These are phyloP conservation scores for Merops nubicus DNA, from an alignment of 2,113 vertebrate genomes.

Conservation along the genomic window DNA sequence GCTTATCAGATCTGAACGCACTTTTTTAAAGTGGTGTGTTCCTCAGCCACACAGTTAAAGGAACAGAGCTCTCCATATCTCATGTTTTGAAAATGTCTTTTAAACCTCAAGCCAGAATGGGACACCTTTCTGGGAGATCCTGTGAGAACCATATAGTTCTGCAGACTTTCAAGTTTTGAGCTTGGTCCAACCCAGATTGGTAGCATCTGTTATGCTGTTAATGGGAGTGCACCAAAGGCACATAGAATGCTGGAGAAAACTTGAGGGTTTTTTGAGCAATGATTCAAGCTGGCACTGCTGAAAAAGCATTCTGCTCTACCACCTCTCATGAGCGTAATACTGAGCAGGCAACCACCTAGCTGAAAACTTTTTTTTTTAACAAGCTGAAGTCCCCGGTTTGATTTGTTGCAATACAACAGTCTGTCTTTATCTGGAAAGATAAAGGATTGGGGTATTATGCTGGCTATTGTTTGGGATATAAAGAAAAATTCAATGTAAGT, in stretches of 20 bases:
- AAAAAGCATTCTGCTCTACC: not conserved
- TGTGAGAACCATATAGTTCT: not conserved
- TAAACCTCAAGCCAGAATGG: not conserved
- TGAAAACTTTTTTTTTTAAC: not conserved
- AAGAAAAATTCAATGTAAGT: not conserved
- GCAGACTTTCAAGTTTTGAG: not conserved
- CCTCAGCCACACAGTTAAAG: not conserved
- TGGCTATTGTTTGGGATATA: not conserved
- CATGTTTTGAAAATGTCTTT: not conserved
- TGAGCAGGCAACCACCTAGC: not conserved
- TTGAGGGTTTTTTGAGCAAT: not conserved
- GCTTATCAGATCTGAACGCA: too few species aligned
- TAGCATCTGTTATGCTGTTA: not conserved
- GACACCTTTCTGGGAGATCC: not conserved
- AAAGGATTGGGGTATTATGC: not conserved
- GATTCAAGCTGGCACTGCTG: not conserved
- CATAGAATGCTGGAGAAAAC: not conserved
- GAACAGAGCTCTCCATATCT: not conserved
- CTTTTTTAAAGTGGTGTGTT: too few species aligned
- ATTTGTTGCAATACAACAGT: not conserved
- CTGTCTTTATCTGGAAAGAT: not conserved
- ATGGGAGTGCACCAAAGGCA: not conserved
- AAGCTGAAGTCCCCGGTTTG: not conserved
- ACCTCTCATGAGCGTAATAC: not conserved
- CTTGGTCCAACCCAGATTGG: not conserved